Percentiles rank a stretch among this genome's conserved stretches.
These are phyloP conservation scores for Volucella inanis DNA, from an alignment of 2,888 invertebrate genomes.

Conservation along the genomic window DNA sequence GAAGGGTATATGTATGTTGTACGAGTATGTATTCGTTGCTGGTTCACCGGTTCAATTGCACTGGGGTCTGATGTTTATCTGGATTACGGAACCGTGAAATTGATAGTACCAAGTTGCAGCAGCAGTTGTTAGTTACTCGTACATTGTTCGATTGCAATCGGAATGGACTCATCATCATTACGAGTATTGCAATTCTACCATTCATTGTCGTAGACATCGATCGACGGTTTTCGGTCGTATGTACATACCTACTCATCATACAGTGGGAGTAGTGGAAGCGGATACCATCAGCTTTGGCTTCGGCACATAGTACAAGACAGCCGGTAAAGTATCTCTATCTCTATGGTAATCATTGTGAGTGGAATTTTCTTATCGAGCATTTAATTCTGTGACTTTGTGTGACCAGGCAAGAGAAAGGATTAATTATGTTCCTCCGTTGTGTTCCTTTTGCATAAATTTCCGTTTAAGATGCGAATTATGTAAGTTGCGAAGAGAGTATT, in stretches of 20 bases:
- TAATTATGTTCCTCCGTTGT: constrained; percentile 56
- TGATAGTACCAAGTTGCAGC: constrained; percentile 72
- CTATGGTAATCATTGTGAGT: constrained; percentile 37
- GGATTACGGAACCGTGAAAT: constrained; percentile 74
- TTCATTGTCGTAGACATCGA: constrained; percentile 45
- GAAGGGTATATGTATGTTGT: constrained; percentile 26
- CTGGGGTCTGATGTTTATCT: constrained; percentile 69
- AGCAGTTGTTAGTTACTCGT: constrained; percentile 67
- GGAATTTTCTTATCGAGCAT: constrained; percentile 66
- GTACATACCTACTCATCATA: constrained; percentile 37
- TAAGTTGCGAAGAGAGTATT: constrained; percentile 41
- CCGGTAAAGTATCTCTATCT: constrained; percentile 17
- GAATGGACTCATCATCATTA: constrained; percentile 71
- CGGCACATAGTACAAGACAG: not conserved
- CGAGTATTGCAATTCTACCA: constrained; percentile 32
- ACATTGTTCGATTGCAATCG: constrained; percentile 72
- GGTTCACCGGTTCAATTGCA: constrained; percentile 64
- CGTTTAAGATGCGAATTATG: constrained; percentile 51
- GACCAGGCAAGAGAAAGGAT: constrained; percentile 60
- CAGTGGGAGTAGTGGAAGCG: constrained; percentile 26
- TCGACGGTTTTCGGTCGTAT: constrained; percentile 16
- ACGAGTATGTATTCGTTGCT: constrained; percentile 20
- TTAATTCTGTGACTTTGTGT: constrained; percentile 68
- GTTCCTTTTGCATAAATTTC: constrained; percentile 69
- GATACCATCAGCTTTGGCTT: not conserved